phyloP scores from a whole-genome alignment of 2,113 vertebrate species.

The Dissostichus mawsoni region DNA sequence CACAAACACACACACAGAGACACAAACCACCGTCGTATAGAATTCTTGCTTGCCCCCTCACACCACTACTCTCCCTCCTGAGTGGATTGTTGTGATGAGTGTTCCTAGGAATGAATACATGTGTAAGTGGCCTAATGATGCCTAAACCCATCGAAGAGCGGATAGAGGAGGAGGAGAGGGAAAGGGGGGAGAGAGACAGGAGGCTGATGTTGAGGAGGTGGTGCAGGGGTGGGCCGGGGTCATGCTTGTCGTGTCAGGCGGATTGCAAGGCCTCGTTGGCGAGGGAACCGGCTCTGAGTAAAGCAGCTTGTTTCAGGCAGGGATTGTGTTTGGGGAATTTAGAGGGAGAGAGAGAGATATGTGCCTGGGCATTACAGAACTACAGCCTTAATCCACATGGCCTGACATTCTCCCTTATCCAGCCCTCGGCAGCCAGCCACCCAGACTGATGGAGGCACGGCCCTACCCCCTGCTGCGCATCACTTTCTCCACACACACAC shows the following conservation, averaged over 20 bases:
- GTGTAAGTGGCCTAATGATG: slow-evolving; percentile 79
- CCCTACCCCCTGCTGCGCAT: slow-evolving; percentile 62
- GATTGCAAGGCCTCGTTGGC: slow-evolving; percentile 73
- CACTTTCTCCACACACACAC: slow-evolving; percentile 32
- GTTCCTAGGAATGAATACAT: slow-evolving; percentile 72
- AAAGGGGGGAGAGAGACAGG: background rate
- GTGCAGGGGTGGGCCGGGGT: slow-evolving; percentile 39
- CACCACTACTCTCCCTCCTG: slow-evolving; percentile 38
- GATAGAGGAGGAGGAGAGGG: slow-evolving; percentile 8
- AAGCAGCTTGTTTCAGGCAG: slow-evolving; percentile 82
- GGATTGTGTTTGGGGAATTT: slow-evolving; percentile 75
- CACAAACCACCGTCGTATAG: slow-evolving; percentile 14
- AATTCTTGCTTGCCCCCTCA: slow-evolving; percentile 46
- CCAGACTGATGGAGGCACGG: slow-evolving; percentile 57
- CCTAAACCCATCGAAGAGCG: slow-evolving; percentile 62
- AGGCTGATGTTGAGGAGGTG: slow-evolving; percentile 11
- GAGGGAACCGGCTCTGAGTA: slow-evolving; percentile 71
- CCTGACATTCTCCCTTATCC: slow-evolving; percentile 77
- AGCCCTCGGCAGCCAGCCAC: slow-evolving; percentile 56
- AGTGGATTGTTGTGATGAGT: slow-evolving; percentile 66
- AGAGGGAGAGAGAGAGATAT: slow-evolving; percentile 54
- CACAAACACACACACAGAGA: background rate
- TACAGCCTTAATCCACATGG: slow-evolving; percentile 80
- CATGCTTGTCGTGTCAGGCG: slow-evolving; percentile 73
- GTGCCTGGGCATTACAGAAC: slow-evolving; percentile 73